Evolutionary conservation across 2,888 invertebrate species (phyloP).

Genomic region (Rhagonycha lutea): DNA sequence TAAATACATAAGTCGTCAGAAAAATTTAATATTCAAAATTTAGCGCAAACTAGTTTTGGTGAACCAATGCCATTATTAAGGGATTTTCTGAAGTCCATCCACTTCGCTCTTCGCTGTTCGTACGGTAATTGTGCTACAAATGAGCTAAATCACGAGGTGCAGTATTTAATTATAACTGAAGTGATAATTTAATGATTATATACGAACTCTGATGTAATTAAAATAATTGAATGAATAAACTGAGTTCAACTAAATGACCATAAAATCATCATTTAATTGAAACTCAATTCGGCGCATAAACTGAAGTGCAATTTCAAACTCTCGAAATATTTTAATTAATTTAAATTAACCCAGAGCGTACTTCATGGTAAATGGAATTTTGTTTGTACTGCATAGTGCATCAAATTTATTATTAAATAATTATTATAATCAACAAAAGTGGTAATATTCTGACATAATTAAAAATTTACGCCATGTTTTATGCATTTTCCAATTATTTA

Average conservation of each 20-base stretch:
- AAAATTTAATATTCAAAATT: neutral
- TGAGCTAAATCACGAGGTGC: constrained; percentile 23
- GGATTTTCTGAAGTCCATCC: constrained; percentile 16
- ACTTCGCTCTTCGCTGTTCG: neutral
- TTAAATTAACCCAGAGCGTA: neutral
- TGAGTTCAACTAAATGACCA: constrained; percentile 21
- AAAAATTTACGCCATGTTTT: neutral
- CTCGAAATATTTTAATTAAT: constrained; percentile 4
- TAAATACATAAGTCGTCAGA: neutral
- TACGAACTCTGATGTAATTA: constrained; percentile 17
- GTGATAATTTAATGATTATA: constrained; percentile 22
- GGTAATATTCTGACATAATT: neutral
- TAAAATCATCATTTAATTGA: constrained; percentile 12
- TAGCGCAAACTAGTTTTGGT: neutral
- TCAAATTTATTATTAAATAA: neutral
- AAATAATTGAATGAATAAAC: constrained; percentile 21
- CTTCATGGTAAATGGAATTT: neutral
- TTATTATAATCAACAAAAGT: neutral
- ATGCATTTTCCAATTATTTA: neutral
- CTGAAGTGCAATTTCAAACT: constrained; percentile 7
- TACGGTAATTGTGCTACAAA: constrained; percentile 23
- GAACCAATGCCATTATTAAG: neutral
- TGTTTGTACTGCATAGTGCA: neutral
- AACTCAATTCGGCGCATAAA: constrained; percentile 2
- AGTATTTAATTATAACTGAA: constrained; percentile 26